A percentile compares a stretch with the other conserved stretches of the same genome.
Evolutionary conservation across 2,113 vertebrate species (phyloP).

Genomic region (Sprattus sprattus): DNA sequence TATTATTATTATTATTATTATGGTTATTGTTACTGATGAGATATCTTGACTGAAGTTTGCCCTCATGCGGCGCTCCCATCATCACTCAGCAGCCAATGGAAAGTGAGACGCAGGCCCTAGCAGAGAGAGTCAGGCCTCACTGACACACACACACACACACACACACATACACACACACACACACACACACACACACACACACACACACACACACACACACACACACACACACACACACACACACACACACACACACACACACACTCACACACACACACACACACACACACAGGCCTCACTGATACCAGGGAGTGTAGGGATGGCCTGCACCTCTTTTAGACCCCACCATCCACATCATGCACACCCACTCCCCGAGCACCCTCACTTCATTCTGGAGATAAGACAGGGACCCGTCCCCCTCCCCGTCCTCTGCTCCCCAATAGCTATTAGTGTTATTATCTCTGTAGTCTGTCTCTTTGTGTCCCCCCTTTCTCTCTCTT

Average conservation of each 20-base stretch:
- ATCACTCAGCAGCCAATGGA: neutral
- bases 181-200: too few relatives aligned
- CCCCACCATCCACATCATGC: neutral
- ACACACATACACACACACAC: too few relatives aligned
- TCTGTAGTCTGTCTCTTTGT: constrained; percentile 30
- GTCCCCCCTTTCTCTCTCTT: constrained; percentile 39
- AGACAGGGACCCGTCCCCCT: neutral
- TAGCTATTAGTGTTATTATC: constrained; percentile 46
- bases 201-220: too few relatives aligned
- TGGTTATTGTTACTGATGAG: neutral
- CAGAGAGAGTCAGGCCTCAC: neutral
- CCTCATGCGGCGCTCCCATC: neutral
- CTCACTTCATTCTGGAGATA: neutral
- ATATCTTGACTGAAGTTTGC: neutral
- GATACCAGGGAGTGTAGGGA: neutral
- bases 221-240: too few relatives aligned
- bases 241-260: too few relatives aligned
- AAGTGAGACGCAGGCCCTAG: neutral
- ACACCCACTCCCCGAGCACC: neutral
- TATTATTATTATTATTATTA: too few relatives aligned
- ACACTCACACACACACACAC: too few relatives aligned
- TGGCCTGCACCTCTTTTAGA: neutral
- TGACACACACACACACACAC: too few relatives aligned
- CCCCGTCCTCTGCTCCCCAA: constrained; percentile 29
- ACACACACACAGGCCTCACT: too few relatives aligned